Base-by-base conservation (phyloP, 2,113 vertebrate genomes). In the Amazona guildingii region DNA sequence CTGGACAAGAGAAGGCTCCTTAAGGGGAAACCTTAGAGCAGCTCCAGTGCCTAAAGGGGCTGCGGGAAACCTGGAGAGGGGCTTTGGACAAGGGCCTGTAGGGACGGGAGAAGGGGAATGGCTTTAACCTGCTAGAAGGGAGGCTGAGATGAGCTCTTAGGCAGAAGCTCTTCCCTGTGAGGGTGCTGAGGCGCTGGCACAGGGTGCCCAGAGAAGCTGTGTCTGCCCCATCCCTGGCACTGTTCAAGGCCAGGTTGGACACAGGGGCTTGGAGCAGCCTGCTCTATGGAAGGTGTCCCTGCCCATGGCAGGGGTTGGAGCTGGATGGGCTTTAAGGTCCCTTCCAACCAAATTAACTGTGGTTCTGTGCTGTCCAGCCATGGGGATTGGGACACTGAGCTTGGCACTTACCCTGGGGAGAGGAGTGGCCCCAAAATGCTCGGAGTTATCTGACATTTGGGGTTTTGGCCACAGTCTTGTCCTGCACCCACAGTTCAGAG, bases 361-460 rank as follows among this genome's bases (percentile, higher is more conserved):
- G 57, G 23, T 59, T 24, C 57, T 59, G 10, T 35, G 57, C 14
- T 8, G 11, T 9, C 54, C 0, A 6, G 35, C 59, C 5, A 2
- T 35, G 4, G 8, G 7, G 10, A n/a, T 41, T 24, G 33, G 49
- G 31, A 1, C 41, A 5, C 46, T 0, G 0, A 52, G 57, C 27
- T 39, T 14, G 64, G 54, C 2, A 0, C 52, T 68, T 23, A 43
- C 6, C 24, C 13, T 1, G 61, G 70, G 25, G 39, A 31, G 13
- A 37, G 11, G 39, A 70, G 82, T 1, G 8, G 39, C 44, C 51
- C 72, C 6, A 0, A 29, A 51, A 27, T 0, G 3, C 28, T 49
- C 4, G 25, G 21, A 59, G 15, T 33, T 2, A 0, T 37, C 29
- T 12, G 37, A 9, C 3, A 6, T 37, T 11, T 11, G 8, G 14